Base-by-base conservation (phyloP, 2,888 invertebrate species). In the Temnothorax rugatulus region DNA sequence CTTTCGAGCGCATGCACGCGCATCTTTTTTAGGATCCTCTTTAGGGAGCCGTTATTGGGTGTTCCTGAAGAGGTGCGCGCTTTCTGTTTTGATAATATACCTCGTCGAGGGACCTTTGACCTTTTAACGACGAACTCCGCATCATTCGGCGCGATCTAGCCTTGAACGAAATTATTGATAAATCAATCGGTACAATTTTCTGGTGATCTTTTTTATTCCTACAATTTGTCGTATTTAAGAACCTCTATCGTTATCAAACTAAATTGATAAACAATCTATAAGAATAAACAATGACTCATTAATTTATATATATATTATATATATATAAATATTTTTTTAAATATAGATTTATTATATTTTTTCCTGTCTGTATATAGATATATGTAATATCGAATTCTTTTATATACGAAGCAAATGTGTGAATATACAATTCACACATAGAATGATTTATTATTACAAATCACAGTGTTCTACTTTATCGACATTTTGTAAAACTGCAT, bases 21-120 rank as follows among this genome's bases (percentile, higher is more conserved):
- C 66, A 38, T 79, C 59, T 59, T 79, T 69, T 69, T 69, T 59
- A 79, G 47, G 59, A 68, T 5, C 21, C 41, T 77, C 57, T 68
- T 76, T 34, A 47, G n/a, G n/a, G n/a, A 50, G 50, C 50, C 9
- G 15, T 15, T 44, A 52, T 44, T 68, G 21, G 18, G 4, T 25
- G 41, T 76, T 52, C 41, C 25, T 41, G 7, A n/a, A 74, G 44
- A 44, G 21, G 18, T 64, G 18, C 7, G 21, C n/a, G 29, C 29
- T 29, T 3, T 29, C 29, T 50, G 25, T 54, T 76, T 54, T 52
- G 38, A 25, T 38, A 52, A 25, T 52, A 1, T 64, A 52, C 8
- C 50, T 52, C 13, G 13, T 61, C 29, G n/a, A 74, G 15, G 15
- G 2, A 66, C 41, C 54, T 66, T 52, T 77, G 2, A 57, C 8